These are phyloP conservation scores for Monoplex corrugatus DNA, from an alignment of 2,888 invertebrate species.

Conservation along the genomic window DNA sequence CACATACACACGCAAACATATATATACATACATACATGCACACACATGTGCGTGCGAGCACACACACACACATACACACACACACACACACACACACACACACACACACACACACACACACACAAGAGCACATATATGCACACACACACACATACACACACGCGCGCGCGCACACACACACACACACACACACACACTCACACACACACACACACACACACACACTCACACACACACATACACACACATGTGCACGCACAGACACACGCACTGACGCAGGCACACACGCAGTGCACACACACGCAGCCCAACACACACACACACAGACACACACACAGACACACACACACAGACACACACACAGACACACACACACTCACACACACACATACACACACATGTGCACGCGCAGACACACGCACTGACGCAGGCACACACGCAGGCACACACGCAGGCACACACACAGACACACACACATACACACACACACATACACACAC, in stretches of 20 bases:
- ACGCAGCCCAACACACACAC: not conserved
- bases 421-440: not conserved
- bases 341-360: no score
- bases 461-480: not conserved
- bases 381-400: no score
- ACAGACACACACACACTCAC: no score
- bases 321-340: no score
- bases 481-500: conserved; percentile 6
- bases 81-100: no score
- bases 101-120: no score
- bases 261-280: not conserved
- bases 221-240: conserved; percentile 18
- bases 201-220: not conserved
- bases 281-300: not conserved
- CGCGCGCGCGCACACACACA: not conserved
- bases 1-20: not conserved
- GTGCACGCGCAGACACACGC: not conserved
- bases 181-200: not conserved
- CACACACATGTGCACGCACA: not conserved
- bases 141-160: no score
- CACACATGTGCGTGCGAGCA: no score
- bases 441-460: not conserved
- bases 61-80: no score
- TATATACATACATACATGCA: no score
- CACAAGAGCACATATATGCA: no score